phyloP scores from a whole-genome alignment of 2,113 vertebrate species.

The Herpetotheres cachinnans region DNA sequence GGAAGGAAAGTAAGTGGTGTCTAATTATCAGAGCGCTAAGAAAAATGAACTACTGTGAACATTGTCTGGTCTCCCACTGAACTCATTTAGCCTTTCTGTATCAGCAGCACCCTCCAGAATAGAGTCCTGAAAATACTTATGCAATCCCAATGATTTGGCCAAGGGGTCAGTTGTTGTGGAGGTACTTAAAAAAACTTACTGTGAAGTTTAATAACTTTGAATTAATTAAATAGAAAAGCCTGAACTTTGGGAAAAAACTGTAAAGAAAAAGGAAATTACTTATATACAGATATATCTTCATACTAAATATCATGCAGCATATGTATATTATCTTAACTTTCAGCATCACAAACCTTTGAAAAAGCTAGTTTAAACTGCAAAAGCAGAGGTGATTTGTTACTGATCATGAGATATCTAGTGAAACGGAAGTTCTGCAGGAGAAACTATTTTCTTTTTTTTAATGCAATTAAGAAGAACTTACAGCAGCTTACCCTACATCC shows the following conservation, averaged over 20 bases:
- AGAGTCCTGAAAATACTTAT: neutral
- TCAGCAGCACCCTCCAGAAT: neutral
- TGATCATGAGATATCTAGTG: neutral
- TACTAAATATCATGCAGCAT: neutral
- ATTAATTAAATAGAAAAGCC: neutral
- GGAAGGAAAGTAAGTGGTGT: neutral
- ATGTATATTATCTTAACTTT: neutral
- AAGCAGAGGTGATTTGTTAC: neutral
- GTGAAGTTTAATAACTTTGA: neutral
- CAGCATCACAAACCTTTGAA: neutral
- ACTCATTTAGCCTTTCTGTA: neutral
- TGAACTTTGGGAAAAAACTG: neutral
- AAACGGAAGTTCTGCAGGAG: neutral
- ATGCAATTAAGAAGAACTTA: neutral
- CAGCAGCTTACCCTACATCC: neutral
- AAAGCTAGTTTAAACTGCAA: neutral
- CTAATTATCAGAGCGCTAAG: neutral
- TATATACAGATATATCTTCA: neutral
- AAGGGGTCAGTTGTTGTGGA: neutral
- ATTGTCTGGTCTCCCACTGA: neutral
- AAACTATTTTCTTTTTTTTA: neutral
- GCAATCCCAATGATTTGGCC: neutral
- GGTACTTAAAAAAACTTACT: neutral
- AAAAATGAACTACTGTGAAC: neutral
- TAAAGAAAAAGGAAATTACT: neutral